Conservation (phyloP, 2,113 vertebrate genomes). For the Nibea albiflora region DNA sequence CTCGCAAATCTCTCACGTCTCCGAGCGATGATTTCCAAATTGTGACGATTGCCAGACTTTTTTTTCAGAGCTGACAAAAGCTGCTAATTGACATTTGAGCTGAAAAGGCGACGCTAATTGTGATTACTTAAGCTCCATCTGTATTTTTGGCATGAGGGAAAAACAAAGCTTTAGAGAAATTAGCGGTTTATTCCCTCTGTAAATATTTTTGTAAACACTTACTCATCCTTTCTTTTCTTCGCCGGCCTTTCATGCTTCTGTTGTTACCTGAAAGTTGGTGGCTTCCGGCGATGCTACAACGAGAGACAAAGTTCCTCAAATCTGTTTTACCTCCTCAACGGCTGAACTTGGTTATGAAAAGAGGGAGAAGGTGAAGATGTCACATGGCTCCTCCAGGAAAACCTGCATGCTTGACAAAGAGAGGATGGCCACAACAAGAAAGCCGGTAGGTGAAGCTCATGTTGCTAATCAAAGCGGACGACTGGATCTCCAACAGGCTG, state of each 20-base stretch:
- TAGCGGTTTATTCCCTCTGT: neutral
- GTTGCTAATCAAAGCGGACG: no score
- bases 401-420: no score
- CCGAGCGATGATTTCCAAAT: neutral
- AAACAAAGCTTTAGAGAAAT: neutral
- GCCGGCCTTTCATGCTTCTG: neutral
- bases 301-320: no score
- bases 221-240: neutral
- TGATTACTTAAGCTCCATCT: neutral
- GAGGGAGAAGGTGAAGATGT: no score
- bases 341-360: no score
- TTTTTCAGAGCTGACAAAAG: neutral
- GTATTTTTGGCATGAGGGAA: neutral
- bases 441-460: no score
- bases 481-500: no score
- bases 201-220: neutral
- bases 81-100: slow-evolving; percentile 13
- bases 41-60: neutral
- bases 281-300: no score
- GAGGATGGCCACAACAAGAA: no score
- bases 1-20: slow-evolving; percentile 18
- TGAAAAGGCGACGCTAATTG: neutral
- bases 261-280: neutral
- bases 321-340: no score
- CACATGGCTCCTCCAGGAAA: no score